phyloP scores from a whole-genome alignment of 2,888 invertebrate genomes.

The Linnaemya vulpina region DNA sequence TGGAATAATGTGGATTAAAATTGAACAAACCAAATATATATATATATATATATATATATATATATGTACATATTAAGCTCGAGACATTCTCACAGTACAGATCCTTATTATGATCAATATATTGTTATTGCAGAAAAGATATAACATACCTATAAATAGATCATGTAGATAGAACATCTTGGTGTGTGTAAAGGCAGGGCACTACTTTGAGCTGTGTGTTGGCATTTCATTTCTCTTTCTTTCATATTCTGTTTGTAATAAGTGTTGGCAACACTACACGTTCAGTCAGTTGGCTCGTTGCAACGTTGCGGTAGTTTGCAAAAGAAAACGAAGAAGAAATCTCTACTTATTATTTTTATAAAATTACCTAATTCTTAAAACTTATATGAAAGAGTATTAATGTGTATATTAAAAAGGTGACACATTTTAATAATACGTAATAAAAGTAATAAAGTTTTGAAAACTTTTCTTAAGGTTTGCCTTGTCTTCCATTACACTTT shows the following conservation, averaged over 20 bases:
- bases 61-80: too few species aligned
- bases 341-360: conserved; percentile 67
- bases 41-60: too few species aligned
- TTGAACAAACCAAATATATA: too few species aligned
- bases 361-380: conserved; percentile 67
- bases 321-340: conserved; percentile 60
- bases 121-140: too few species aligned
- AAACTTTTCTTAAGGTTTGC: conserved; percentile 56
- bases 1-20: too few species aligned
- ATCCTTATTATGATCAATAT: too few species aligned
- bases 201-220: too few species aligned
- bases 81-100: too few species aligned
- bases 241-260: background rate
- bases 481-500: conserved; percentile 61
- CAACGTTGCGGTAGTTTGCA: conserved; percentile 73
- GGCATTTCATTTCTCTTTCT: too few species aligned
- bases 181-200: too few species aligned
- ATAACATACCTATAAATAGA: too few species aligned
- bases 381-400: conserved; percentile 49
- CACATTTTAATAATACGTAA: conserved; percentile 40
- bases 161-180: too few species aligned
- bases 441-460: conserved; percentile 28
- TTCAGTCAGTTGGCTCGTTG: conserved; percentile 68
- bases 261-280: conserved; percentile 33
- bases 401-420: conserved; percentile 69